Percentiles rank a stretch among this genome's conserved stretches.
phyloP scores from a whole-genome alignment of 2,113 vertebrate species.

The Athene cunicularia region DNA sequence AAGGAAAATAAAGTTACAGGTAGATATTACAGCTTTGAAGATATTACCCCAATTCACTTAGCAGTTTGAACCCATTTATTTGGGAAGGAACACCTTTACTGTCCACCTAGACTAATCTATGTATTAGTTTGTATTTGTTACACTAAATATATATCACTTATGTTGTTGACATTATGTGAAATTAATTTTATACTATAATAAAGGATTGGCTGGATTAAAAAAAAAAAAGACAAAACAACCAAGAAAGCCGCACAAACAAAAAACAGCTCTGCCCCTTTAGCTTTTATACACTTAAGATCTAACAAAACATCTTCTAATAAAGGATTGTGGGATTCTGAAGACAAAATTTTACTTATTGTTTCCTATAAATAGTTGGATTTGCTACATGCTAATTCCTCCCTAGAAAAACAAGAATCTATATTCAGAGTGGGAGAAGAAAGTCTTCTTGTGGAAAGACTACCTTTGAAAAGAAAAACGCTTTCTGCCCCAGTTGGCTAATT shows the following conservation, averaged over 20 bases:
- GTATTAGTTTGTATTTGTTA: background rate
- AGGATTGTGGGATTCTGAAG: background rate
- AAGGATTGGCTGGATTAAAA: background rate
- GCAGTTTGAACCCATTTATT: rapidly evolving
- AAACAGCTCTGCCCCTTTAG: rapidly evolving
- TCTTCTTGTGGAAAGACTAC: background rate
- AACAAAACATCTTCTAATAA: background rate
- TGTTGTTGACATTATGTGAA: background rate
- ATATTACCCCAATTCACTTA: background rate
- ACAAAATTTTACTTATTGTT: background rate
- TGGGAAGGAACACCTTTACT: background rate
- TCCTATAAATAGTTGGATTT: background rate
- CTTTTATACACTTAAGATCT: background rate
- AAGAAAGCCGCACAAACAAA: too few relatives aligned
- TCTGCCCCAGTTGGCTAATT: background rate
- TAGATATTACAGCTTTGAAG: background rate
- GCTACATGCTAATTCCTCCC: background rate
- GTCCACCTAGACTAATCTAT: background rate
- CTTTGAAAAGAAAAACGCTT: background rate
- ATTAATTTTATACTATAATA: background rate
- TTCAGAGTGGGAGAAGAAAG: background rate
- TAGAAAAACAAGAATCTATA: background rate
- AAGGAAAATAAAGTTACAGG: background rate
- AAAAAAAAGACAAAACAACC: background rate
- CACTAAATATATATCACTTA: background rate